These are phyloP conservation scores for Monodelphis domestica DNA, from an alignment of 2,797 vertebrate genomes.

Conservation along the genomic window DNA sequence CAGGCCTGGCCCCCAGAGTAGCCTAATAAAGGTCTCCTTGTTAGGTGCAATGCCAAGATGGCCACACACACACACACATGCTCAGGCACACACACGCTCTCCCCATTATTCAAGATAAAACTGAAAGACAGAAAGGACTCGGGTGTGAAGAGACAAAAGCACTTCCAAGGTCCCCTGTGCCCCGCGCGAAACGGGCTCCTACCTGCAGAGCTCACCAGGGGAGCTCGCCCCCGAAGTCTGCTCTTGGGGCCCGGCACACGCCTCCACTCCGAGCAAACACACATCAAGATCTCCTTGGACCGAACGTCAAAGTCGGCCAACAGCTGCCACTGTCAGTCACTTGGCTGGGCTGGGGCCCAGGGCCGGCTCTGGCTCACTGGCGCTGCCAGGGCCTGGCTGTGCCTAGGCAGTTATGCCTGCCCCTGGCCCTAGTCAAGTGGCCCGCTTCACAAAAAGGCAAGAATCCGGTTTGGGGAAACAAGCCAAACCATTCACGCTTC, in stretches of 20 bases:
- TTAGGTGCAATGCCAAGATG: neutral
- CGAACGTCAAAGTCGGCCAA: neutral
- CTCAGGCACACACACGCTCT: neutral
- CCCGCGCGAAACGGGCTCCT: too few relatives aligned
- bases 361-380: neutral
- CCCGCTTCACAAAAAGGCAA: neutral
- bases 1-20: neutral
- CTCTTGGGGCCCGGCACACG: too few relatives aligned
- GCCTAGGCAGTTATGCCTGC: neutral
- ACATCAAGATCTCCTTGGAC: neutral
- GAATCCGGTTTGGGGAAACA: neutral
- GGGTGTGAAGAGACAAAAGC: neutral
- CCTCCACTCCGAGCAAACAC: neutral
- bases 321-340: neutral
- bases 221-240: neutral
- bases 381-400: neutral
- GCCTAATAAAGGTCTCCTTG: neutral
- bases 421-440: neutral
- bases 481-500: neutral
- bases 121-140: neutral
- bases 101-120: neutral
- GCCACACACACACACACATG: too few relatives aligned
- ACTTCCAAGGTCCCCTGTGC: neutral
- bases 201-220: neutral
- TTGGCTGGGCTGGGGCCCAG: neutral